phyloP scores from a whole-genome alignment of 1,140 invertebrate genomes.

The Sycophaga agraensis region DNA sequence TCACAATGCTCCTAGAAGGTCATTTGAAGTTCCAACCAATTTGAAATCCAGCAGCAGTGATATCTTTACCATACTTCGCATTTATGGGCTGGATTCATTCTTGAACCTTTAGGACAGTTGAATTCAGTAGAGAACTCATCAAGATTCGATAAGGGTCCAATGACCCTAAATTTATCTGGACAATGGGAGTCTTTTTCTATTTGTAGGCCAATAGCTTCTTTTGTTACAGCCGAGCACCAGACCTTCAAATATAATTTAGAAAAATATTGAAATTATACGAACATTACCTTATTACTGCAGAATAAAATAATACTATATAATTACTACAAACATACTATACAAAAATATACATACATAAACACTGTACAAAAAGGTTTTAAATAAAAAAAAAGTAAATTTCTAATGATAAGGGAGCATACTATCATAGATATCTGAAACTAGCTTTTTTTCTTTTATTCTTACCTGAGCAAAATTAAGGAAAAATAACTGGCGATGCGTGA shows the following conservation, averaged over 20 bases:
- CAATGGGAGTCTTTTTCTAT: slow-evolving; percentile 86
- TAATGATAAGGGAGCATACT: too few relatives aligned
- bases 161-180: slow-evolving; percentile 78
- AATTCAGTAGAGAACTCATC: slow-evolving; percentile 86
- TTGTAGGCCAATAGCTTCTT: slow-evolving; percentile 72
- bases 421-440: not conserved
- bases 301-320: not conserved
- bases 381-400: too few relatives aligned
- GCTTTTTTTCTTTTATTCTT: slow-evolving; percentile 21
- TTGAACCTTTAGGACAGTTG: slow-evolving; percentile 74
- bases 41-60: not conserved
- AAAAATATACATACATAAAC: too few relatives aligned
- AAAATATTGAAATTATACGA: too few relatives aligned
- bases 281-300: too few relatives aligned
- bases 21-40: too few relatives aligned
- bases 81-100: slow-evolving; percentile 89
- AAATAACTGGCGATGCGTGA: slow-evolving; percentile 87
- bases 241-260: too few relatives aligned
- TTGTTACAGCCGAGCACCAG: slow-evolving; percentile 82
- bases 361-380: too few relatives aligned
- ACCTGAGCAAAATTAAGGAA: slow-evolving; percentile 92
- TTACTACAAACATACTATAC: too few relatives aligned
- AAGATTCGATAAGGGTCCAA: slow-evolving; percentile 87
- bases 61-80: slow-evolving; percentile 86
- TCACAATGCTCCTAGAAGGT: too few relatives aligned